A percentile compares a stretch with the other conserved stretches of the same genome.
These are phyloP conservation scores for Junco hyemalis DNA, from an alignment of 2,113 vertebrate species.

Conservation along the genomic window DNA sequence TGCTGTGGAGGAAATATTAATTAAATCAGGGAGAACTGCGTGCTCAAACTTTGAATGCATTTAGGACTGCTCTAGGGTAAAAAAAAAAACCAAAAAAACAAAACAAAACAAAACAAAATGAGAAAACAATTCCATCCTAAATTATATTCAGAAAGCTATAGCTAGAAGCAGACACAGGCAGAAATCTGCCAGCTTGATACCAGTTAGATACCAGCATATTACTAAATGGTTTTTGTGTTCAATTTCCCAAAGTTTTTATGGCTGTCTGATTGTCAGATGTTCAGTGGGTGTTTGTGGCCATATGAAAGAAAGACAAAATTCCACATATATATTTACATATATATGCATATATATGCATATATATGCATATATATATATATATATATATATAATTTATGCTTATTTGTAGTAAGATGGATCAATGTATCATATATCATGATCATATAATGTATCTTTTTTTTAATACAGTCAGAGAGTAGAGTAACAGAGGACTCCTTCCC, in stretches of 20 bases:
- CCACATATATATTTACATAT: neutral
- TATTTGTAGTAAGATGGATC: neutral
- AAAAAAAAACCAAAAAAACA: neutral
- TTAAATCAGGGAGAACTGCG: constrained; percentile 1
- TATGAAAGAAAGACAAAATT: neutral
- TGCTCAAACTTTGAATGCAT: neutral
- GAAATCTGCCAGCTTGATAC: neutral
- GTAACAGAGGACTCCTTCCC: neutral
- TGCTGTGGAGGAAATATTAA: constrained; percentile 6
- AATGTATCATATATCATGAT: neutral
- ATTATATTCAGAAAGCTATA: neutral
- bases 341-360: too few species aligned
- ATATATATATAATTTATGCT: neutral
- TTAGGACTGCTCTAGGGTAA: neutral
- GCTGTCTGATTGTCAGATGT: neutral
- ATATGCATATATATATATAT: too few species aligned
- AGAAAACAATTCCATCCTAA: neutral
- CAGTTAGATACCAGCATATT: neutral
- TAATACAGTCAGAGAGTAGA: neutral
- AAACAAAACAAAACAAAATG: neutral
- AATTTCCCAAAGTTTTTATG: neutral
- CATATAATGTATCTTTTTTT: rapidly evolving
- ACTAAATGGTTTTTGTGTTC: neutral
- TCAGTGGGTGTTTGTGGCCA: neutral
- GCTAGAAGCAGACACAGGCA: neutral